These are phyloP conservation scores for Malacoraja senta DNA, from an alignment of 2,797 vertebrate species.

Conservation along the genomic window DNA sequence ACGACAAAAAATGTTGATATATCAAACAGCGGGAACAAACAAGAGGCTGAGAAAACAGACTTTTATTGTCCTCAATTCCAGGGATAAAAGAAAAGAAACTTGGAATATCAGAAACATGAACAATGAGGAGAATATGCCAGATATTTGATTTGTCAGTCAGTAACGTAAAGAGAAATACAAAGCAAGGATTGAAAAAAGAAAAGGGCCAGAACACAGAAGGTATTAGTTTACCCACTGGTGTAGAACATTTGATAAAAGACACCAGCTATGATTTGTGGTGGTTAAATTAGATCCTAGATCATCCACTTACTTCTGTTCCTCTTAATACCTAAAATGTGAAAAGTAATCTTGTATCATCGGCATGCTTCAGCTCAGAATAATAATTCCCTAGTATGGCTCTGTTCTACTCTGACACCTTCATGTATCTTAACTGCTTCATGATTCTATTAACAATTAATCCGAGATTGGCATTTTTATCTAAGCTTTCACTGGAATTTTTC, in stretches of 20 bases:
- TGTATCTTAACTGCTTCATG: neutral
- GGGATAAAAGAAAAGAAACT: neutral
- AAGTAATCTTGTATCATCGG: neutral
- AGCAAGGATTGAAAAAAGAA: neutral
- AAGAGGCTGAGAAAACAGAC: neutral
- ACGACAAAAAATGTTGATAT: too few relatives aligned
- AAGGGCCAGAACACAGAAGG: neutral
- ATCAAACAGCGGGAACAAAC: neutral
- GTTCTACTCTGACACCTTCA: neutral
- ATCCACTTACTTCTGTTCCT: neutral
- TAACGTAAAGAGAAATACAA: neutral
- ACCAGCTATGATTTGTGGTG: neutral
- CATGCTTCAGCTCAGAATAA: neutral
- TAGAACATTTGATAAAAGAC: neutral
- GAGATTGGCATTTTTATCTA: neutral
- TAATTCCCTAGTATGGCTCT: neutral
- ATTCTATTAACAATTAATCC: neutral
- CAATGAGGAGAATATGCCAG: neutral
- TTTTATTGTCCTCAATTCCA: neutral
- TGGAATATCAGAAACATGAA: neutral
- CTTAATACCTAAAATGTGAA: neutral
- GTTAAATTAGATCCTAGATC: neutral
- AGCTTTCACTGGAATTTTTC: neutral
- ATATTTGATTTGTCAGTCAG: neutral
- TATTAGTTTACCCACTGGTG: neutral